Percentiles rank a stretch among this genome's conserved stretches.
These are phyloP conservation scores for Drosophila testacea DNA, from an alignment of 2,888 invertebrate species.

Conservation along the genomic window DNA sequence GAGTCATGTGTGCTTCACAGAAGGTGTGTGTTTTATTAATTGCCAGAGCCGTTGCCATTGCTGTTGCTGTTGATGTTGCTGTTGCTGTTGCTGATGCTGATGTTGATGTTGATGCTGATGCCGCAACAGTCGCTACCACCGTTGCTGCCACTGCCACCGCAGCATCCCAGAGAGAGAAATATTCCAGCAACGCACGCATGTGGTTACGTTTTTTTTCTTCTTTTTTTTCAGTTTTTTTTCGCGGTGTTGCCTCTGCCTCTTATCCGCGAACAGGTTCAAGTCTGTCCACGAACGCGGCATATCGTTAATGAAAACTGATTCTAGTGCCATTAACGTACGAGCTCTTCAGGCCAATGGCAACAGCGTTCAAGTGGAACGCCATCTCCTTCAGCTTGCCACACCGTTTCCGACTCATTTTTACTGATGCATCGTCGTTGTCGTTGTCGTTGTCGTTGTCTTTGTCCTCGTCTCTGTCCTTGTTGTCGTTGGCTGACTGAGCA, in stretches of 20 bases:
- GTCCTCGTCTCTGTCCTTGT: neutral
- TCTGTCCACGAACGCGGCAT: constrained; percentile 51
- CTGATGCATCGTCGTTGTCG: constrained; percentile 54
- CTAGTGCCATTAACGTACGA: constrained; percentile 80
- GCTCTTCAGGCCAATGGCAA: constrained; percentile 72
- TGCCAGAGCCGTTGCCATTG: constrained; percentile 60
- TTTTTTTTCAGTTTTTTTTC: neutral
- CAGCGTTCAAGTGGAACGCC: constrained; percentile 68
- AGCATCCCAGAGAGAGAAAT: constrained; percentile 49
- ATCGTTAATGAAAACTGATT: constrained; percentile 82
- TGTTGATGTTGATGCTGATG: constrained; percentile 45
- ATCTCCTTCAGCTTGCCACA: constrained; percentile 28
- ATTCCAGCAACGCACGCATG: constrained; percentile 80
- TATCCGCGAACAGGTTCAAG: constrained; percentile 35
- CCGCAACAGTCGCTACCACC: constrained; percentile 58
- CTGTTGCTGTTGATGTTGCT: constrained; percentile 1
- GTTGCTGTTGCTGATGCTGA: constrained; percentile 12
- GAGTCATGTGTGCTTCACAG: constrained; percentile 54
- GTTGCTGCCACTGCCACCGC: constrained; percentile 10
- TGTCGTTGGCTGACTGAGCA: constrained; percentile 20
- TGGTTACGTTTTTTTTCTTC: constrained; percentile 56
- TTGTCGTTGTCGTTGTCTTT: neutral
- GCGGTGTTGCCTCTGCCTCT: neutral
- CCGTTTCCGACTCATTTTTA: constrained; percentile 55
- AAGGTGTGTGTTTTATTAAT: constrained; percentile 79